Evolutionary conservation across 2,797 vertebrate species (phyloP).

Genomic region (Lutra lutra): DNA sequence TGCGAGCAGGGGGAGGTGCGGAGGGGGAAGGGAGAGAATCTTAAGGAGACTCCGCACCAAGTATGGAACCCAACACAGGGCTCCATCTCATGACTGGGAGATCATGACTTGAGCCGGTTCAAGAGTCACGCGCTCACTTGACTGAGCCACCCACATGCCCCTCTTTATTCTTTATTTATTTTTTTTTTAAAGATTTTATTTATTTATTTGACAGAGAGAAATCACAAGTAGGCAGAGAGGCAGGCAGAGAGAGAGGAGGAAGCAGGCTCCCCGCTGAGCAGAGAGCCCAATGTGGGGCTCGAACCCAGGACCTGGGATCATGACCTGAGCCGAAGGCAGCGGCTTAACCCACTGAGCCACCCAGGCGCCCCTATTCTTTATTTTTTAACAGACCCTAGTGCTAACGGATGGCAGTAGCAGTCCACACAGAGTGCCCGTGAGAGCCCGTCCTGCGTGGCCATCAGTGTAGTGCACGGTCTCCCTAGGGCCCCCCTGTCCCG

Average conservation of each 20-base stretch:
- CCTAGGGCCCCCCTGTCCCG: not conserved
- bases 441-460: not conserved
- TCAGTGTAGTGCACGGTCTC: not conserved
- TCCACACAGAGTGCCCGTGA: fast-evolving
- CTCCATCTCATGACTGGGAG: not conserved
- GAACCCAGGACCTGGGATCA: too few relatives aligned
- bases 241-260: too few relatives aligned
- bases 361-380: not conserved
- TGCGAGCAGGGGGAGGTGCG: not conserved
- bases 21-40: not conserved
- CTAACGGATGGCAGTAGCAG: fast-evolving
- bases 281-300: too few relatives aligned
- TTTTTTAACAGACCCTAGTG: not conserved
- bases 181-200: too few relatives aligned
- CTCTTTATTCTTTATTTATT: not conserved
- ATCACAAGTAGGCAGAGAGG: too few relatives aligned
- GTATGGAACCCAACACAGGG: not conserved
- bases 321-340: too few relatives aligned
- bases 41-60: not conserved
- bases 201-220: too few relatives aligned
- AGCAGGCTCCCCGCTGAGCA: too few relatives aligned
- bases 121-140: not conserved
- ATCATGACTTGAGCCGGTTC: not conserved
- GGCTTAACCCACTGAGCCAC: not conserved
- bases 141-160: not conserved